Evolutionary conservation across 1,140 invertebrate genomes (phyloP), one percentile per base, ranked within the genome.

Genomic region (Sesamia nonagrioides): DNA sequence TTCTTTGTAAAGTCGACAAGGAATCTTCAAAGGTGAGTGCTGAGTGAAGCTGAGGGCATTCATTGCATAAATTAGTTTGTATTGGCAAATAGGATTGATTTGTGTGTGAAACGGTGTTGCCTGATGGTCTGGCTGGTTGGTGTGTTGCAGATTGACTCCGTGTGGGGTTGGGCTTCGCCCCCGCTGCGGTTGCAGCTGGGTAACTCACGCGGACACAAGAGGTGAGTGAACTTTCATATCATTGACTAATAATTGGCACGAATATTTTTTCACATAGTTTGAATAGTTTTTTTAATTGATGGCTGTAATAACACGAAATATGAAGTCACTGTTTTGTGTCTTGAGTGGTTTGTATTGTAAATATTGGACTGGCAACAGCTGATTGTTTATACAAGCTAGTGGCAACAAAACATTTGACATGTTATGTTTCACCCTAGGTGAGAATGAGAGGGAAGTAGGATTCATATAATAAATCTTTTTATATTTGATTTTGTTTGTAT

Each of bases 111-210:
- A 37, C 54, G 77, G 56, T 74, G 58, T 60, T 45, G 66, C 75
- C 71, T 61, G 0, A 76, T 76, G 77, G 63, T 80, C 56, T 84
- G 68, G 73, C 71, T 80, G 83, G 82, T 85, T 80, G 79, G 78
- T 80, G 78, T 71, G 77, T 77, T 92, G 85, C 95, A 98, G 97
- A 97, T 98, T 97, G 97, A 98, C 96, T 97, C 97, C 92, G 97
- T 97, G 97, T 98, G 97, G 97, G 97, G 97, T 95, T 98, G 97
- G 97, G 97, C 97, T 96, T 98, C 97, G 96, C 97, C 97, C 96
- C 97, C 97, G 96, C 97, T 98, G 96, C 97, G 97, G 89, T 96
- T 98, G 95, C 97, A 97, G 95, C 95, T 97, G 95, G 96, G 96
- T 91, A 95, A 96, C 95, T 95, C 95, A 95, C 95, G 96, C 93